Percentiles rank a stretch among this genome's conserved stretches.
Conservation (phyloP, 2,888 invertebrate genomes). For the Hypselothyrea guttata region DNA sequence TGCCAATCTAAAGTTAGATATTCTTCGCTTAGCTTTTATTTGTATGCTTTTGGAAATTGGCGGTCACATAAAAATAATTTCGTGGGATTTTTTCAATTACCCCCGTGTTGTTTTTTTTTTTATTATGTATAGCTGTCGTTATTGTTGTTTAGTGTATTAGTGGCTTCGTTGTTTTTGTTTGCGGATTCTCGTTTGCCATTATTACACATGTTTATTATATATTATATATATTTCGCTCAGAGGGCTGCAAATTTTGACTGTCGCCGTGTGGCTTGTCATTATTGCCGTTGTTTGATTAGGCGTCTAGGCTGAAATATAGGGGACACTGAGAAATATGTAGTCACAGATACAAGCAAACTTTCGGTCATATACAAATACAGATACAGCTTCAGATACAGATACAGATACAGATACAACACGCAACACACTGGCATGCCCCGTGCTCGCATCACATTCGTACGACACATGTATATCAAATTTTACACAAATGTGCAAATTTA, state of each 20-base stretch:
- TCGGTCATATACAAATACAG: slow-evolving; percentile 21
- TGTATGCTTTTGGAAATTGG: slow-evolving; percentile 38
- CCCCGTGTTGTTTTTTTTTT: slow-evolving; percentile 32
- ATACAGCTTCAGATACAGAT: slow-evolving; percentile 17
- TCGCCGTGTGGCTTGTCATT: slow-evolving; percentile 32
- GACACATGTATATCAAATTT: slow-evolving; percentile 65
- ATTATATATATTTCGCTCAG: slow-evolving; percentile 28
- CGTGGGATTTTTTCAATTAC: slow-evolving; percentile 50
- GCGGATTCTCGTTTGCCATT: slow-evolving; percentile 37
- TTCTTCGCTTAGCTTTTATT: slow-evolving; percentile 1
- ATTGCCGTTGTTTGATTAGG: slow-evolving; percentile 64
- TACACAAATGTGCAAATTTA: slow-evolving; percentile 78
- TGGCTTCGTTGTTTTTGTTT: slow-evolving; percentile 18
- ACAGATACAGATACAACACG: slow-evolving; percentile 25
- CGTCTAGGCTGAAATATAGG: slow-evolving; percentile 73
- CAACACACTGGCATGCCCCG: slow-evolving; percentile 26
- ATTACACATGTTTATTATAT: slow-evolving; percentile 65
- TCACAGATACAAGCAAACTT: slow-evolving; percentile 11
- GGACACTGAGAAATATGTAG: slow-evolving; percentile 39
- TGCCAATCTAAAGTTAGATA: slow-evolving; percentile 1
- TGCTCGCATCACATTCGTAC: slow-evolving; percentile 25
- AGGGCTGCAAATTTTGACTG: slow-evolving; percentile 57
- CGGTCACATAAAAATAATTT: slow-evolving; percentile 44
- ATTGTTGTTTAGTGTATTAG: slow-evolving; percentile 14
- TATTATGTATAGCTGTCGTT: slow-evolving; percentile 17